Base-by-base conservation (phyloP, 2,113 vertebrate genomes). In the Notothenia rossii region DNA sequence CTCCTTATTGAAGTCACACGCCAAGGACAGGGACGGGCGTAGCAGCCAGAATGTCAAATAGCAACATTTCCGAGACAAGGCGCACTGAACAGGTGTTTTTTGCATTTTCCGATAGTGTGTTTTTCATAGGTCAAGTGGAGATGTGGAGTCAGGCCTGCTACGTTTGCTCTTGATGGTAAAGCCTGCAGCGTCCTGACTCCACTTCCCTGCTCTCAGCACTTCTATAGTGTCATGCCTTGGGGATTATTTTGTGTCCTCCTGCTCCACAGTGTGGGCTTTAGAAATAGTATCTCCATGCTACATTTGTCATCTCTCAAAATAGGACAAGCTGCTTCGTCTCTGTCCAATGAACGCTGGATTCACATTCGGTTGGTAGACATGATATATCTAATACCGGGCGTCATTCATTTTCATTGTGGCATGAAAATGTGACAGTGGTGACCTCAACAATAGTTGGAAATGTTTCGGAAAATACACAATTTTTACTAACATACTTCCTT, bases 281-380 rank as follows among this genome's bases (percentile, higher is more conserved):
- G 61, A 84, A 86, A 78, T 72, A 79, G 67, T 10, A 51, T 70
- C 29, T 72, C 63, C 43, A 46, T 75, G 77, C 66, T 70, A 59
- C 88, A 86, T 87, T 87, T 87, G 65, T 85, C 87, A 53, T 77
- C 55, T 74, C 82, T 86, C 60, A 63, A 75, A 91, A 88, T 86
- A 86, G 79, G 55, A 79, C 40, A 45, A 48, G 63, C 66, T 36
- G 25, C 85, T 86, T 84, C 65, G 81, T 88, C 56, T 71, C 63
- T 72, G 75, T 81, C 80, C 77, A 59, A 13, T 46, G 49, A 25
- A n/a, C 72, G 61, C 69, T 43, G 60, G 20, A 20, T 60, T 81
- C 74, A 78, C 48, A 62, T 76, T 76, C 48, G 20, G 60, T 54
- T 2, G 29, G 65, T 59, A 20, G 48, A 64, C 51, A 25, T 55